Evolutionary conservation across 2,113 vertebrate genomes (phyloP), one percentile per base, ranked within the genome.

Genomic region (Onychostoma macrolepis): DNA sequence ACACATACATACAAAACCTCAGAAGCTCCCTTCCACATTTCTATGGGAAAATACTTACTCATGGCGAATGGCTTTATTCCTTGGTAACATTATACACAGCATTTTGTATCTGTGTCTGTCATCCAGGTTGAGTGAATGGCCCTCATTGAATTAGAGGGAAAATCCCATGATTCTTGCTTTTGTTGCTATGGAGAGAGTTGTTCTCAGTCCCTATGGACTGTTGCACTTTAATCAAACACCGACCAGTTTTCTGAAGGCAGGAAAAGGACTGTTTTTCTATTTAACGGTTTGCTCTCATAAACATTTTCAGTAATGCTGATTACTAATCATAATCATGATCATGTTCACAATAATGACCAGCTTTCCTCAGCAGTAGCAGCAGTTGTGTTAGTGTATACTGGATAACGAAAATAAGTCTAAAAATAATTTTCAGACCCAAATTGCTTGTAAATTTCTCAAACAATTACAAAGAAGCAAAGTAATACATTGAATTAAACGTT

Each of bases 11-110:
- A 86, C 45, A 86, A 26, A 81, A n/a, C 71, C 86, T 83, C 86
- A 30, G 71, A 58, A 74, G 86, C 41, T 87, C 56, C 56, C 41
- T 30, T 87, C 41, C 71, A 75, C 80, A 67, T 87, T 67, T 87
- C 71, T 87, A 72, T 87, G 86, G 86, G 86, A 87, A 87, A 87
- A 83, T 72, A 76, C 69, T 87, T 87, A 75, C 86, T 87, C 80
- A 78, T 87, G 80, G 67, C 15, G 24, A 67, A 77, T 74, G 67
- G 65, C 78, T 86, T 87, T 77, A 78, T 78, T 69, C 75, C 36
- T 69, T 38, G 26, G 80, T 58, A 67, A 78, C 86, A 67, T 77
- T 83, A 83, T 63, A 84, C 86, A 83, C 58, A 26, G n/a, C 58
- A 87, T 76, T 83, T 50, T 87, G 85, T 87, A 48, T 85, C 72